These are phyloP conservation scores for Drosophila pectinifera DNA, from an alignment of 1,140 invertebrate species.

Conservation along the genomic window DNA sequence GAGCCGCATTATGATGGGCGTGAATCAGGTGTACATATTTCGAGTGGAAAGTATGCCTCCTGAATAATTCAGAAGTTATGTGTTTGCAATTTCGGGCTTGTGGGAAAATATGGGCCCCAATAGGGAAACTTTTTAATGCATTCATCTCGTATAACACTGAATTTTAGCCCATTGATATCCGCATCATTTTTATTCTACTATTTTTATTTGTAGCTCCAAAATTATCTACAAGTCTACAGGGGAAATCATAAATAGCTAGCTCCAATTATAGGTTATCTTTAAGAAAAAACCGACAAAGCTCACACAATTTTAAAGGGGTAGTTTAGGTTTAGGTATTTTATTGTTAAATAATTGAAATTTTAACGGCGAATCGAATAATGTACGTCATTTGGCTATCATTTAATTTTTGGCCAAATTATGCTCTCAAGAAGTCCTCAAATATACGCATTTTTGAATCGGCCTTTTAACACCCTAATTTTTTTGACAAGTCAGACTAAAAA, in stretches of 20 bases:
- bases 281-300: constrained; percentile 2
- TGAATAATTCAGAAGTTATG: constrained; percentile 38
- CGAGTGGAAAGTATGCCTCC: constrained; percentile 6
- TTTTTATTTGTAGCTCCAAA: not conserved
- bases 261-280: not conserved
- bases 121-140: constrained; percentile 1
- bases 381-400: no score
- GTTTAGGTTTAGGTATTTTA: no score
- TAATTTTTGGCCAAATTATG: no score
- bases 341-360: no score
- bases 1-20: constrained; percentile 23
- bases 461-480: no score
- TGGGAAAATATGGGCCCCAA: not conserved
- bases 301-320: not conserved
- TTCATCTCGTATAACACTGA: not conserved
- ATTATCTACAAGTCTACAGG: constrained; percentile 1
- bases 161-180: not conserved
- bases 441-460: no score
- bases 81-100: constrained; percentile 5
- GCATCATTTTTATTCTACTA: not conserved
- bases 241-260: constrained; percentile 1
- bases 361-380: no score
- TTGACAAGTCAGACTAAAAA: no score
- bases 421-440: no score
- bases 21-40: constrained; percentile 35